A percentile compares a stretch with the other conserved stretches of the same genome.
These are phyloP conservation scores for Lagopus leucura DNA, from an alignment of 2,113 vertebrate species.

Conservation along the genomic window DNA sequence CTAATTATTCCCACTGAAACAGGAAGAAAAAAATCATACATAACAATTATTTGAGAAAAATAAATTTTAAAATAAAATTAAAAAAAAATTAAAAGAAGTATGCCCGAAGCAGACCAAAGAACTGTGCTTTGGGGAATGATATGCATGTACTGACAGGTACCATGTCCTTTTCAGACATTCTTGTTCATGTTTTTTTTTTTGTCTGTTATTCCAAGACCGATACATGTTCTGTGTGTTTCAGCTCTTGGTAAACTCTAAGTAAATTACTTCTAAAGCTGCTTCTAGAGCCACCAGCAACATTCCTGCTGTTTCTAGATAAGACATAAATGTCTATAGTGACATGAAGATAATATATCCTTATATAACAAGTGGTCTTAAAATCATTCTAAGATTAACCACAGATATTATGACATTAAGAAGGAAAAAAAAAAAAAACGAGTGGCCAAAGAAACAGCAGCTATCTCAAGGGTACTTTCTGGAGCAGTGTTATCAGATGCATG, in stretches of 20 bases:
- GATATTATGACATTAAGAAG: not conserved
- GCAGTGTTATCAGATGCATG: not conserved
- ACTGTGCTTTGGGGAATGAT: not conserved
- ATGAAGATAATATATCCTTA: not conserved
- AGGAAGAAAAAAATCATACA: not conserved
- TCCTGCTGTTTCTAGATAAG: not conserved
- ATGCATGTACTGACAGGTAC: not conserved
- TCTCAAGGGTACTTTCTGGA: not conserved
- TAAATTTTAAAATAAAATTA: not conserved
- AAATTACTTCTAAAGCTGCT: not conserved
- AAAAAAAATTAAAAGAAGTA: not conserved
- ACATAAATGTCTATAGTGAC: not conserved
- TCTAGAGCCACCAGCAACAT: not conserved
- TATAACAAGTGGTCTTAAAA: not conserved
- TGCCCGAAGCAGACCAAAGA: not conserved
- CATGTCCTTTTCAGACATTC: not conserved
- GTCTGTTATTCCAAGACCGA: not conserved
- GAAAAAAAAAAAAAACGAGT: not conserved
- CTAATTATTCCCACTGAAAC: not conserved
- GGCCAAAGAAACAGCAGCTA: not conserved
- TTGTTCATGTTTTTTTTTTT: not conserved
- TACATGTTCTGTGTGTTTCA: not conserved
- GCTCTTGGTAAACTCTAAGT: not conserved
- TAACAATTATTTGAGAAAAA: not conserved
- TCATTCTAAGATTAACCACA: not conserved